phyloP scores from a whole-genome alignment of 2,888 invertebrate genomes.

The Cristatella mucedo region DNA sequence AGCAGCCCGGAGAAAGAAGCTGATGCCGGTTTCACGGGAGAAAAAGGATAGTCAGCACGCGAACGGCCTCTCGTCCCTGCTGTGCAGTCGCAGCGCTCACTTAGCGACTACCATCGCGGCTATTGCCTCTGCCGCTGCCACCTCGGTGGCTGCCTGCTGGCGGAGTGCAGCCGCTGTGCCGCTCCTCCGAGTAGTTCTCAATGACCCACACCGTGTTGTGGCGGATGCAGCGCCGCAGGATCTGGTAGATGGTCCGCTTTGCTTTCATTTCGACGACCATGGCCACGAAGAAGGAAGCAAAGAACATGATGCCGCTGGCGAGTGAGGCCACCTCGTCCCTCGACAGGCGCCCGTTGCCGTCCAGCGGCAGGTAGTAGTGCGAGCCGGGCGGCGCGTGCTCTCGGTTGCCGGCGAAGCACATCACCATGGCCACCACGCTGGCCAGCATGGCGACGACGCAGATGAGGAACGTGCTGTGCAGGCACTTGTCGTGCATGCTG shows the following conservation, averaged over 20 bases:
- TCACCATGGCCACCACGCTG: constrained; percentile 42
- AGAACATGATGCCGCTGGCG: constrained; percentile 43
- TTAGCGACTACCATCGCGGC: too few relatives aligned
- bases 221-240: constrained; percentile 37
- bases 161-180: too few relatives aligned
- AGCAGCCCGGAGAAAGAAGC: too few relatives aligned
- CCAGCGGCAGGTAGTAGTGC: too few relatives aligned
- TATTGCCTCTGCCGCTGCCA: too few relatives aligned
- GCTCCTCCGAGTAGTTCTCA: constrained; percentile 7
- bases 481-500: constrained; percentile 40
- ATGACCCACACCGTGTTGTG: constrained; percentile 7
- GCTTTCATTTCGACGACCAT: constrained; percentile 45
- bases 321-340: constrained; percentile 42
- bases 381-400: too few relatives aligned
- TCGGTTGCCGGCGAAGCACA: constrained; percentile 43
- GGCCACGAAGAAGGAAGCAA: constrained; percentile 44
- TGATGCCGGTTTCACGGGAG: too few relatives aligned
- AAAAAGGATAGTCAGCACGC: too few relatives aligned
- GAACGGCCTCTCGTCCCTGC: too few relatives aligned
- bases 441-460: constrained; percentile 41
- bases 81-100: too few relatives aligned
- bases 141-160: too few relatives aligned
- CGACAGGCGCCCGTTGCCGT: too few relatives aligned
- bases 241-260: constrained; percentile 39
- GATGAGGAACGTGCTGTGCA: constrained; percentile 41